Base-by-base conservation (phyloP, 2,113 vertebrate genomes). In the Ageneiosus marmoratus region DNA sequence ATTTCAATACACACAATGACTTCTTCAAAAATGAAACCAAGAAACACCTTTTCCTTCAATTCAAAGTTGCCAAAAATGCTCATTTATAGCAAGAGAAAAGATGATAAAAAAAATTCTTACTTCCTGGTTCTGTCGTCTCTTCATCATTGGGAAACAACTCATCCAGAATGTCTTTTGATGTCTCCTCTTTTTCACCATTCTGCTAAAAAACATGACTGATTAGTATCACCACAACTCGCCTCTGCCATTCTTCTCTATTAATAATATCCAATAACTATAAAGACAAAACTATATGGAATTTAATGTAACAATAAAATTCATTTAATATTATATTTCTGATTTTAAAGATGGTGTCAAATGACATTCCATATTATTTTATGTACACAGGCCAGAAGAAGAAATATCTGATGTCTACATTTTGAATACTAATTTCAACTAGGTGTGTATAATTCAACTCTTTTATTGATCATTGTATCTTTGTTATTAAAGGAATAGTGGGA, bases 121-220 rank as follows among this genome's bases (percentile, higher is more conserved):
- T 87, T 84, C 92, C 93, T 85, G 92, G 92, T 83, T 91, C 92
- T 0, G 93, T 88, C 5, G 93, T 91, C 9, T 92, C 90, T 27
- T 96, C 96, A 62, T 96, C 95, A 0, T 95, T 96, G 0, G 96
- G 96, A 87, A 97, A 96, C 48, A 97, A 91, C 86, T 96, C 95
- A 86, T 96, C 96, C 87, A 97, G 90, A 20, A 94, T 91, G 80
- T 96, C 95, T 90, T 95, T 96, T 67, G 91, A 78, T 7, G 92
- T 84, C 32, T 96, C 94, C 0, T 94, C 93, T 41, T 94, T 95
- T 84, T 96, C 96, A 84, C 95, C 95, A 74, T 96, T 95, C 95
- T 96, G 85, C 27, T 78, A 88, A 2, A 75, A 73, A 69, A 0
- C 32, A 65, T 76, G 1, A 82, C 34, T n/a, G 24, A 27, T 37